Conservation (phyloP, 1,140 invertebrate species). For the Drosophila cardini region DNA sequence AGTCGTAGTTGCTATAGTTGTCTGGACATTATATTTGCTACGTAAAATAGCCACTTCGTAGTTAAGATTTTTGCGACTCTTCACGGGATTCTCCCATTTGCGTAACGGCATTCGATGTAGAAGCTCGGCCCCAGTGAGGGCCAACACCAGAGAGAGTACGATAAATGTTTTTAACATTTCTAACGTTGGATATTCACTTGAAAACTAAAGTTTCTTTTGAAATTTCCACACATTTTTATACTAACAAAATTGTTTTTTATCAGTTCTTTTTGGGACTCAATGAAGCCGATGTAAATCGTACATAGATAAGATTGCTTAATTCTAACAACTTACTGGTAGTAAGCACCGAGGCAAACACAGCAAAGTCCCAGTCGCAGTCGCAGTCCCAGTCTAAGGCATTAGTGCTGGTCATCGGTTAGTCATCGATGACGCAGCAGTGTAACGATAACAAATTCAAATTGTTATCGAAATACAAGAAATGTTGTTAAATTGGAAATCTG, state of each 20-base stretch:
- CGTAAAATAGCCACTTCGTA: constrained; percentile 18
- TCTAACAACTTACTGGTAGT: not conserved
- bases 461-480: too few relatives aligned
- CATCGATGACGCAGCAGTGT: not conserved
- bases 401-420: constrained; percentile 1
- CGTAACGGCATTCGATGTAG: constrained; percentile 34
- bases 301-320: constrained; percentile 44
- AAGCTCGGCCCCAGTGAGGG: constrained; percentile 1
- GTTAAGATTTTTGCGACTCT: constrained; percentile 14
- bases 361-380: too few relatives aligned
- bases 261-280: constrained; percentile 34
- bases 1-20: not conserved
- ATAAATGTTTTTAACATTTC: constrained; percentile 26
- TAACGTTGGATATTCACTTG: not conserved
- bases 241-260: not conserved
- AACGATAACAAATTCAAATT: not conserved
- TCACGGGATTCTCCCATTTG: constrained; percentile 12
- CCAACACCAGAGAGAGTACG: constrained; percentile 1
- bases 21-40: constrained; percentile 1
- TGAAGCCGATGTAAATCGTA: constrained; percentile 28
- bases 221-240: constrained; percentile 17
- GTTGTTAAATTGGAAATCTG: too few relatives aligned
- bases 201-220: constrained; percentile 12
- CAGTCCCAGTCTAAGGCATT: not conserved
- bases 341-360: not conserved